Evolutionary conservation across 2,797 vertebrate species (phyloP).

Genomic region (Thalassophryne amazonica): DNA sequence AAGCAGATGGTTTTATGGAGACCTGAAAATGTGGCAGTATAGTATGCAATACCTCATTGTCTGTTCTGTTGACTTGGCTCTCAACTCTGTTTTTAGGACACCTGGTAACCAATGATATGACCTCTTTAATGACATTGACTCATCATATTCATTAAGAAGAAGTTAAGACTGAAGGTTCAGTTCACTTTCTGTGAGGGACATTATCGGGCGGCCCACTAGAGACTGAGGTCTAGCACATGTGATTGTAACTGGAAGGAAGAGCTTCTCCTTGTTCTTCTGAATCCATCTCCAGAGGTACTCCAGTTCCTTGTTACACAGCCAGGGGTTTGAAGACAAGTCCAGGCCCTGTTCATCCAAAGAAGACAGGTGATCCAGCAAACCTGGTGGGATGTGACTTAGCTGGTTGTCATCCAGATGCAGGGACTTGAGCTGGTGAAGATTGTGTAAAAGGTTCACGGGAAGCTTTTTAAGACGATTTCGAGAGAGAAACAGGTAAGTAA

Average conservation of each 20-base stretch:
- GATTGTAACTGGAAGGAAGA: slow-evolving; percentile 43
- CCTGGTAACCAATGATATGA: too few relatives aligned
- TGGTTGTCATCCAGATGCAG: slow-evolving; percentile 69
- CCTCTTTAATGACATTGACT: too few relatives aligned
- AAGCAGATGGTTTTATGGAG: too few relatives aligned
- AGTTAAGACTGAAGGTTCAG: slow-evolving; percentile 35
- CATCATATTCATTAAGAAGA: not conserved
- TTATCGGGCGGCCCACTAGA: slow-evolving; percentile 45
- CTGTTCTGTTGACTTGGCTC: too few relatives aligned
- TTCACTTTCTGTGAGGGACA: slow-evolving; percentile 56
- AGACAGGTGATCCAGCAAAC: slow-evolving; percentile 56
- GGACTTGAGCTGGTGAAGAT: slow-evolving; percentile 41
- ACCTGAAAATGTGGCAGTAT: too few relatives aligned
- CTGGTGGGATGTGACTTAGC: slow-evolving; percentile 56
- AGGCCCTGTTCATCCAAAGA: slow-evolving; percentile 55
- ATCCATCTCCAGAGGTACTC: slow-evolving; percentile 75
- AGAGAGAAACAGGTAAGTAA: slow-evolving; percentile 65
- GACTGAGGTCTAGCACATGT: slow-evolving; percentile 51
- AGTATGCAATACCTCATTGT: too few relatives aligned
- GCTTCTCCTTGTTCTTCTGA: slow-evolving; percentile 55
- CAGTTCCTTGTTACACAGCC: slow-evolving; percentile 58
- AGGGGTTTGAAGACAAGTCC: slow-evolving; percentile 69
- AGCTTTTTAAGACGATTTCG: slow-evolving; percentile 60
- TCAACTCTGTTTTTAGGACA: too few relatives aligned
- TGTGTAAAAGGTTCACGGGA: slow-evolving; percentile 57